phyloP scores from a whole-genome alignment of 2,113 vertebrate genomes.

The Thunnus maccoyii region DNA sequence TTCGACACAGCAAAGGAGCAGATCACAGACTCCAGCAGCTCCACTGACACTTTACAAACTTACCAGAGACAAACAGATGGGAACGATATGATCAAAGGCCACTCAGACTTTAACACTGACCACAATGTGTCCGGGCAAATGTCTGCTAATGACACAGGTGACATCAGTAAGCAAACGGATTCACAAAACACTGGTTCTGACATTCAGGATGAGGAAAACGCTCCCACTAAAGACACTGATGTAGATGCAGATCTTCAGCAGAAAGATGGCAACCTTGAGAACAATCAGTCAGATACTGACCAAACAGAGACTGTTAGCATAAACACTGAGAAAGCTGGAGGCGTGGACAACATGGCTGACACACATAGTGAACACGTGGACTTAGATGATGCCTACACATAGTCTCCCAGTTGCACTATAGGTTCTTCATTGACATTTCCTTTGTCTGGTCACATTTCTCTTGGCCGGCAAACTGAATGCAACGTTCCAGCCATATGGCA shows the following conservation, averaged over 20 bases:
- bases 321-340: constrained; percentile 10
- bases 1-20: constrained; percentile 76
- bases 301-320: constrained; percentile 3
- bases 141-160: constrained; percentile 12
- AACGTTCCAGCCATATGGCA: constrained; percentile 55
- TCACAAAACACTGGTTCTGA: constrained; percentile 32
- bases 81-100: neutral
- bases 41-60: constrained; percentile 64
- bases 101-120: constrained; percentile 22
- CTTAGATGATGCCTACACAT: constrained; percentile 18
- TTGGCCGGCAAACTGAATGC: constrained; percentile 20
- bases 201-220: constrained; percentile 39
- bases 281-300: constrained; percentile 4
- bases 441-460: constrained; percentile 13
- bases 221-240: constrained; percentile 6
- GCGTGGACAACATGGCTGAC: neutral
- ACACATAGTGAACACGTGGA: constrained; percentile 13
- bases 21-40: constrained; percentile 73
- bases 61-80: constrained; percentile 36
- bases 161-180: constrained; percentile 1
- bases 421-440: constrained; percentile 42
- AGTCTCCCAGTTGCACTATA: constrained; percentile 18
- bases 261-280: constrained; percentile 21
- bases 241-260: neutral
- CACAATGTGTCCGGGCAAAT: constrained; percentile 25